Evolutionary conservation across 2,113 vertebrate genomes (phyloP).

Genomic region (Mohoua ochrocephala): DNA sequence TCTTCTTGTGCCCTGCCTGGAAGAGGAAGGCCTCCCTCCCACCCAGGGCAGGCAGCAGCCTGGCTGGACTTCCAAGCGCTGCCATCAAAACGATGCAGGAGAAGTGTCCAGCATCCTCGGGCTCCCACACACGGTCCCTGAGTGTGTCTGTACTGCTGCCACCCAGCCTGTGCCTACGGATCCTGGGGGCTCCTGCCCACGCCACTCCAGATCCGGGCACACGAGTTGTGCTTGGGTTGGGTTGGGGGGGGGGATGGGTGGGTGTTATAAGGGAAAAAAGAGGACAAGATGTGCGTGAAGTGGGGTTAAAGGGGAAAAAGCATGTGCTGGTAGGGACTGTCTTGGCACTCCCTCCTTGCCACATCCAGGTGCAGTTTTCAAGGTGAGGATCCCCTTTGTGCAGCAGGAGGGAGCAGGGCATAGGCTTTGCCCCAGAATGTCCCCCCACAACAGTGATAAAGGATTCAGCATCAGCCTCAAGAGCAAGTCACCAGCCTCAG

Average conservation of each 20-base stretch:
- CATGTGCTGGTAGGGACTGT: accelerated
- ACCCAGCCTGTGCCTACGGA: accelerated
- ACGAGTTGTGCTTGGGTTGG: accelerated
- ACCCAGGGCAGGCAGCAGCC: not conserved
- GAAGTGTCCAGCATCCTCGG: accelerated
- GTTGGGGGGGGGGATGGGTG: not conserved
- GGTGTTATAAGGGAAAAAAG: accelerated
- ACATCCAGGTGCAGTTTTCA: not conserved
- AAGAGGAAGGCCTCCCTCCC: not conserved
- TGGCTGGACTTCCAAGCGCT: not conserved
- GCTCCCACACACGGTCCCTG: accelerated
- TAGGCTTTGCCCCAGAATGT: not conserved
- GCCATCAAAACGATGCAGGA: accelerated
- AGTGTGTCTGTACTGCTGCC: accelerated
- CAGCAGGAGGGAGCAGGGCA: not conserved
- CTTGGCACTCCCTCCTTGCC: not conserved
- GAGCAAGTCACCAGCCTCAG: not conserved
- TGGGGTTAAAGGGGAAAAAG: not conserved
- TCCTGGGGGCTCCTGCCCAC: not conserved
- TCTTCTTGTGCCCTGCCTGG: not conserved
- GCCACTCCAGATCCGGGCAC: accelerated
- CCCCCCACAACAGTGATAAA: accelerated
- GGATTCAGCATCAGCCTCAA: not conserved
- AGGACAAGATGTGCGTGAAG: not conserved
- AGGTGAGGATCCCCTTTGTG: not conserved